These are phyloP conservation scores for Geotrypetes seraphini DNA, from an alignment of 2,797 vertebrate genomes.

Conservation along the genomic window DNA sequence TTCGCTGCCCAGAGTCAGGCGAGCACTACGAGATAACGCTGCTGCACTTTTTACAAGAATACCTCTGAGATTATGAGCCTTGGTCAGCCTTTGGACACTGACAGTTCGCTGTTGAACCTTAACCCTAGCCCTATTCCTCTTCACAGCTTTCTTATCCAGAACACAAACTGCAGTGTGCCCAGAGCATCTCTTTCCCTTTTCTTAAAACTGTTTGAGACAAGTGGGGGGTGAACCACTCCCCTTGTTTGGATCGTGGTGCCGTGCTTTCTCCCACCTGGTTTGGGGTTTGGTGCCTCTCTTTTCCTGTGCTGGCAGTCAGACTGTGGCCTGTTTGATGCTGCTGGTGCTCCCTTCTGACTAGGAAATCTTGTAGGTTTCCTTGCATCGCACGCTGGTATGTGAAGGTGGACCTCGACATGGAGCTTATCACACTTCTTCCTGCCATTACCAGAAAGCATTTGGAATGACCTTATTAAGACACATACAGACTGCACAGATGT, in stretches of 20 bases:
- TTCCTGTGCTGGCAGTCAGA: no score
- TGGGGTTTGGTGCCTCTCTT: no score
- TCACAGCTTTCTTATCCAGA: slow-evolving; percentile 9
- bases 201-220: not conserved
- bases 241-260: no score
- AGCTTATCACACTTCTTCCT: no score
- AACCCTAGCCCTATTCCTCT: slow-evolving; percentile 8
- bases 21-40: slow-evolving; percentile 98
- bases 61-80: slow-evolving; percentile 73
- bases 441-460: no score
- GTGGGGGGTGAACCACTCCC: slow-evolving; percentile 3
- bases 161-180: slow-evolving; percentile 23
- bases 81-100: slow-evolving; percentile 15
- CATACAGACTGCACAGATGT: no score
- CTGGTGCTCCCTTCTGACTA: slow-evolving; percentile 13
- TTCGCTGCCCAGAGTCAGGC: slow-evolving; percentile 95
- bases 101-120: slow-evolving; percentile 14
- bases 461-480: no score
- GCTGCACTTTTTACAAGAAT: slow-evolving; percentile 96
- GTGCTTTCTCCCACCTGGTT: no score
- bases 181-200: not conserved
- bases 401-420: no score
- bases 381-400: no score
- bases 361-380: no score
- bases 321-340: slow-evolving; percentile 26